Conservation (phyloP, 1,140 invertebrate genomes). For the Phocides pigmalion region DNA sequence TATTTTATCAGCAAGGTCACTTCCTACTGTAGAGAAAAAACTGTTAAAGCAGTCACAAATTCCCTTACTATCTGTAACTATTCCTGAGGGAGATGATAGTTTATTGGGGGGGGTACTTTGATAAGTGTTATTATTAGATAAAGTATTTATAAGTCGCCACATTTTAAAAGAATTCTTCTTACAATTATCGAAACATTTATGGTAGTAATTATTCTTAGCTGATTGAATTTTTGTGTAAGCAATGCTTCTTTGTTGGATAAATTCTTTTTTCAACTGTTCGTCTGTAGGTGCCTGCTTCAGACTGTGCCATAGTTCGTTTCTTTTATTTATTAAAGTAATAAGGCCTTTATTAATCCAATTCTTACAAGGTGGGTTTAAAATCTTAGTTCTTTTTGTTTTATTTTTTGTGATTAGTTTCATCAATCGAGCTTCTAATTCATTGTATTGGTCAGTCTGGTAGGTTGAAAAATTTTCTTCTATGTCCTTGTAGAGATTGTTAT, state of each 20-base stretch:
- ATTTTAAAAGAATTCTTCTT: not conserved
- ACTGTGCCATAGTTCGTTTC: conserved; percentile 1
- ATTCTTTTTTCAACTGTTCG: not conserved
- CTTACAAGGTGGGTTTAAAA: not conserved
- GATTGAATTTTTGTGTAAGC: conserved; percentile 8
- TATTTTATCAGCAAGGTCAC: conserved; percentile 17
- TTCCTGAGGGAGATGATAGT: not conserved
- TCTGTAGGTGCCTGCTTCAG: not conserved
- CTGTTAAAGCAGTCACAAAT: conserved; percentile 20
- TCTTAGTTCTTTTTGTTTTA: conserved; percentile 2
- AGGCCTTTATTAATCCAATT: not conserved
- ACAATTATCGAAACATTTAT: conserved; percentile 7
- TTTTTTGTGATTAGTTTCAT: not conserved
- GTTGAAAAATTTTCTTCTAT: not conserved
- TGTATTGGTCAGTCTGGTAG: not conserved
- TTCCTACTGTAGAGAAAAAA: conserved; percentile 15
- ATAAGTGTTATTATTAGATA: not conserved
- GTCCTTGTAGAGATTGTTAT: not conserved
- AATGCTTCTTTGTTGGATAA: conserved; percentile 5
- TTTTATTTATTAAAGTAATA: conserved; percentile 9
- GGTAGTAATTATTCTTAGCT: conserved; percentile 11
- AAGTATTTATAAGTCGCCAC: conserved; percentile 2
- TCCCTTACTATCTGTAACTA: conserved; percentile 6
- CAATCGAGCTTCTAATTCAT: not conserved
- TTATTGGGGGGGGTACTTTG: not conserved